phyloP scores from a whole-genome alignment of 2,113 vertebrate species.

The Noturus placidus region DNA sequence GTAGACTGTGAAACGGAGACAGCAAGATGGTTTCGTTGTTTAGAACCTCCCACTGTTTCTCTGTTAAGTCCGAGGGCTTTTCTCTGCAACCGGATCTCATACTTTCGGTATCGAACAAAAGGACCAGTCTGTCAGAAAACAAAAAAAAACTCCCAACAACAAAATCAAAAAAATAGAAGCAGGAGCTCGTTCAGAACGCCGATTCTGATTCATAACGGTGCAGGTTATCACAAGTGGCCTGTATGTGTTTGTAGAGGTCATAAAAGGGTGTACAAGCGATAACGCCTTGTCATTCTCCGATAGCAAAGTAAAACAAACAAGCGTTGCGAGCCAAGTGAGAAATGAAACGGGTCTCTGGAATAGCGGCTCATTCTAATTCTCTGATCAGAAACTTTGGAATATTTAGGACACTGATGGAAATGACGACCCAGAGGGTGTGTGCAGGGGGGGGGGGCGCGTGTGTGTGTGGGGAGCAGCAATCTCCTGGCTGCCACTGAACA shows the following conservation, averaged over 20 bases:
- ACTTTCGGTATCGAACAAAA: background rate
- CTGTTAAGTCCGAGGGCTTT: conserved; percentile 29
- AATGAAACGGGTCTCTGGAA: background rate
- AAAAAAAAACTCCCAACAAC: background rate
- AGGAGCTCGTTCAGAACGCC: background rate
- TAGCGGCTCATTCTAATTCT: background rate
- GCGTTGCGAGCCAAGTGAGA: background rate
- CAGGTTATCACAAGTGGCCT: conserved; percentile 51
- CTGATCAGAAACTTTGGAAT: background rate
- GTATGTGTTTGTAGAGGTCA: conserved; percentile 57
- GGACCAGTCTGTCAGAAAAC: background rate
- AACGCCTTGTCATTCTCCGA: conserved; percentile 56
- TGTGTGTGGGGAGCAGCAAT: background rate
- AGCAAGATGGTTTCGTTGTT: conserved; percentile 18
- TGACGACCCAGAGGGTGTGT: no score
- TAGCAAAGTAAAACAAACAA: conserved; percentile 44
- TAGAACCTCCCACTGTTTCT: conserved; percentile 39
- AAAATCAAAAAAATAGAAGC: background rate
- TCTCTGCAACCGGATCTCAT: background rate
- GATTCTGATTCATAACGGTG: background rate
- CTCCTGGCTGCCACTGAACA: background rate
- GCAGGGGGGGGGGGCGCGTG: background rate
- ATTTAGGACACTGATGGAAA: background rate
- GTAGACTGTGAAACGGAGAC: no score
- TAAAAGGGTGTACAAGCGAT: conserved; percentile 49